A percentile compares a stretch with the other conserved stretches of the same genome.
These are phyloP conservation scores for Pseudorasbora parva DNA, from an alignment of 2,113 vertebrate species.

Conservation along the genomic window DNA sequence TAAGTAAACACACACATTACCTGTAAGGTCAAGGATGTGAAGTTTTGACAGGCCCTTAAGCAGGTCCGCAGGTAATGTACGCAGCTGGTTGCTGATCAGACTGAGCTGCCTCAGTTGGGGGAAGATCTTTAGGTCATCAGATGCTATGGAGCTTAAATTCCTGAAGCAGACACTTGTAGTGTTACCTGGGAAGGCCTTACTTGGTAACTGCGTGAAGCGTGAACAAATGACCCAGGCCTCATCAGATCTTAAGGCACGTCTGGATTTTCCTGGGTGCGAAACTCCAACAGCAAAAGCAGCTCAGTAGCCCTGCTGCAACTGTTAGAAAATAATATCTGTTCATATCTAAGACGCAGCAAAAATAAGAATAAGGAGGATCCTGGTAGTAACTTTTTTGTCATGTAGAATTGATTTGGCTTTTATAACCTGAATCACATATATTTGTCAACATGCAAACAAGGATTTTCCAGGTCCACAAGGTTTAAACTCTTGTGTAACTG, in stretches of 20 bases:
- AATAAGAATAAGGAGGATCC: background rate
- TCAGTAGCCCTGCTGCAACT: background rate
- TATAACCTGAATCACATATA: background rate
- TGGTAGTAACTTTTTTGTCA: background rate
- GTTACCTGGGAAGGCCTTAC: background rate
- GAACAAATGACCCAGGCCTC: background rate
- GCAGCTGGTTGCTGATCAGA: constrained; percentile 18
- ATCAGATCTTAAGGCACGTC: background rate
- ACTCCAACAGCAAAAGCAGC: background rate
- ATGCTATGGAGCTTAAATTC: background rate
- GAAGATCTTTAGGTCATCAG: constrained; percentile 17
- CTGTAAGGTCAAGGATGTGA: constrained; percentile 12
- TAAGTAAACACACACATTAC: background rate
- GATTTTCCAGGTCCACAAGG: constrained; percentile 1
- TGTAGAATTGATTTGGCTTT: background rate
- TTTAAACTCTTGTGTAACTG: background rate
- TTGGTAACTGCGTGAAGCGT: constrained; percentile 1
- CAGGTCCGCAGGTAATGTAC: background rate
- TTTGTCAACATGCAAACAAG: background rate
- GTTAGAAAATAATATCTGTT: background rate
- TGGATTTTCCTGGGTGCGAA: background rate
- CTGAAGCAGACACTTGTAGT: background rate
- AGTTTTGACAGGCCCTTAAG: constrained; percentile 5
- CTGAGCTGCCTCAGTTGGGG: background rate
- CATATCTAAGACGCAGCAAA: background rate